Evolutionary conservation across 2,888 invertebrate genomes (phyloP).

Genomic region (Philaethria dido): DNA sequence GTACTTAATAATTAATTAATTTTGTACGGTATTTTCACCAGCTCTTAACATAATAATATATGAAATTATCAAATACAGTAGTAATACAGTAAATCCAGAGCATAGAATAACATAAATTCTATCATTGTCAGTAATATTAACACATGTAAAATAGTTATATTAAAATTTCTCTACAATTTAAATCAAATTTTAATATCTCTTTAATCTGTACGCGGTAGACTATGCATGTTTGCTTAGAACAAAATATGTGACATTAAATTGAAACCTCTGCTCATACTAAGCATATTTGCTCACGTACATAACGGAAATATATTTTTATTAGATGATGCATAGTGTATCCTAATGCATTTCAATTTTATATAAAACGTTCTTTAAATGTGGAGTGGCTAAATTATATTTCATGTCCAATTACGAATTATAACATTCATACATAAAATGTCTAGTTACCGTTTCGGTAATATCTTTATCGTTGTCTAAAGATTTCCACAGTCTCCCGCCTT

Average conservation of each 20-base stretch:
- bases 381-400: background rate
- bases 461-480: conserved; percentile 78
- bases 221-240: conserved; percentile 4
- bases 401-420: background rate
- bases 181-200: background rate
- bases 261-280: background rate
- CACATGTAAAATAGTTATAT: background rate
- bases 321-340: background rate
- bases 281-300: background rate
- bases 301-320: background rate
- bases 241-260: conserved; percentile 7
- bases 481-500: conserved; percentile 91
- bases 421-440: background rate
- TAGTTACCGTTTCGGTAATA: conserved; percentile 77
- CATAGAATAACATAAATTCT: background rate
- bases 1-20: too few species aligned
- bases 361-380: background rate
- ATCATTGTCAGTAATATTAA: background rate
- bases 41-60: too few species aligned
- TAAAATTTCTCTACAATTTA: conserved; percentile 3
- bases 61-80: background rate
- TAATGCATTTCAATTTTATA: background rate
- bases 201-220: background rate
- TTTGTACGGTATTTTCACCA: background rate
- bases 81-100: too few species aligned